Conservation (phyloP, 2,888 invertebrate species). For the Coelopa pilipes region DNA sequence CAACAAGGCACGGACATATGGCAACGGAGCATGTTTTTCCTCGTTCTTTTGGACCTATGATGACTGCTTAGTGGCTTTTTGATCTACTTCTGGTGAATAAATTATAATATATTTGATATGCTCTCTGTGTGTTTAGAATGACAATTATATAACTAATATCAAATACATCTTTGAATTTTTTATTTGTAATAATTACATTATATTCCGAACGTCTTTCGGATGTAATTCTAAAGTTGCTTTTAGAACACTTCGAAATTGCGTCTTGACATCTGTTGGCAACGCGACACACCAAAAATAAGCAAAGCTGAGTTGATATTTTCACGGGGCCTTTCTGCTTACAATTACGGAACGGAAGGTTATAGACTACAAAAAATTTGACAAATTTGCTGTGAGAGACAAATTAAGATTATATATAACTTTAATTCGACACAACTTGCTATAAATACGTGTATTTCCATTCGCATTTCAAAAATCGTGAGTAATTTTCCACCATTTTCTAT, state of each 20-base stretch:
- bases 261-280: conserved; percentile 13
- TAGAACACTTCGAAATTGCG: background rate
- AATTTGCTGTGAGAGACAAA: conserved; percentile 6
- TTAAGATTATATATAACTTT: background rate
- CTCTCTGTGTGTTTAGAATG: too few species aligned
- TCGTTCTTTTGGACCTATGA: conserved; percentile 46
- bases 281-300: conserved; percentile 8
- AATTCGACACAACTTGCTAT: background rate
- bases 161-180: background rate
- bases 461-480: conserved; percentile 1
- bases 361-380: background rate
- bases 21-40: conserved; percentile 46
- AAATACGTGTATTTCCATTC: too few species aligned
- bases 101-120: background rate
- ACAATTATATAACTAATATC: background rate
- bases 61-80: conserved; percentile 47
- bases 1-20: conserved; percentile 46
- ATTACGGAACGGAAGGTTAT: background rate
- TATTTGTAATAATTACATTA: background rate
- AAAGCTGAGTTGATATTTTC: background rate
- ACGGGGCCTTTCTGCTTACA: background rate
- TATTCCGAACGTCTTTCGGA: background rate
- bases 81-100: background rate
- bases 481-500: background rate
- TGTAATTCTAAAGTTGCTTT: background rate